phyloP scores from a whole-genome alignment of 2,113 vertebrate genomes.

The Misgurnus mizolepis region DNA sequence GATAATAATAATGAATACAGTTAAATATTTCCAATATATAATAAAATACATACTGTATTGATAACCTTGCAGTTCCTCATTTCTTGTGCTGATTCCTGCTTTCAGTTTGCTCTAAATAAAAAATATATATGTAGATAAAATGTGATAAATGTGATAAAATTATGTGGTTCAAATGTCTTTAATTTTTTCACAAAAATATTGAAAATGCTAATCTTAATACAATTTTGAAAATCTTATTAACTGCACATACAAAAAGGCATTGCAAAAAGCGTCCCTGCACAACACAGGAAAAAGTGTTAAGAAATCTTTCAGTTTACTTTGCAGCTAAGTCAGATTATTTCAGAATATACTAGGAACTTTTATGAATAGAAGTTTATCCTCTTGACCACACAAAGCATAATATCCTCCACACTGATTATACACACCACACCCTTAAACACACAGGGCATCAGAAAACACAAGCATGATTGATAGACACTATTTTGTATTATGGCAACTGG shows the following conservation, averaged over 20 bases:
- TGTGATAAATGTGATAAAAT: neutral
- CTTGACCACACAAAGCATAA: neutral
- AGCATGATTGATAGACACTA: neutral
- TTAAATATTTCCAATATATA: neutral
- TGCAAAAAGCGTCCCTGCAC: neutral
- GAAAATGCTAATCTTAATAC: too few relatives aligned
- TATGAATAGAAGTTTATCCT: neutral
- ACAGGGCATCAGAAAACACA: neutral
- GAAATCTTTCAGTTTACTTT: neutral
- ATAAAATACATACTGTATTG: conserved; percentile 83
- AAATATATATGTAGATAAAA: neutral
- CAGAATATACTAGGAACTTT: neutral
- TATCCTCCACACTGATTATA: conserved; percentile 1
- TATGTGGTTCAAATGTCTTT: neutral
- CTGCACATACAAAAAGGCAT: neutral
- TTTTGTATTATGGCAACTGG: neutral
- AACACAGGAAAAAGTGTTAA: too few relatives aligned
- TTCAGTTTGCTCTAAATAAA: conserved; percentile 78
- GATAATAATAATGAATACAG: too few relatives aligned
- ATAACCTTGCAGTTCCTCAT: conserved; percentile 71
- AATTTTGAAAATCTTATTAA: too few relatives aligned
- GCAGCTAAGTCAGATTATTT: neutral
- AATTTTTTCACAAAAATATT: too few relatives aligned
- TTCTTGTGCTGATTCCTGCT: conserved; percentile 79
- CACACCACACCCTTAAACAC: neutral